These are phyloP conservation scores for Oreochromis mossambicus DNA, from an alignment of 2,797 vertebrate genomes.

Conservation along the genomic window DNA sequence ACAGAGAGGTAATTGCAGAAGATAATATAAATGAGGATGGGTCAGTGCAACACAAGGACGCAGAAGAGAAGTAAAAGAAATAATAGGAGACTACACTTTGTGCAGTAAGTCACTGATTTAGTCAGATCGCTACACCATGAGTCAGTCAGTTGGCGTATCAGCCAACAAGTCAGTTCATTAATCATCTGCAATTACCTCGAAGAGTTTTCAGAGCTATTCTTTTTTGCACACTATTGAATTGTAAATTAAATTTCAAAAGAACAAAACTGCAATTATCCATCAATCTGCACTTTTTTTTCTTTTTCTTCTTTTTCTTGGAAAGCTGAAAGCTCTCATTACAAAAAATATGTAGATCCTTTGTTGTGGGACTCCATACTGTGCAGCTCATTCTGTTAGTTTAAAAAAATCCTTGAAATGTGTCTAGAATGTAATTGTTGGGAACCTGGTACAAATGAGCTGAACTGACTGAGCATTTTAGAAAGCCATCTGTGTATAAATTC, in stretches of 20 bases:
- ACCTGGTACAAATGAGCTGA: background rate
- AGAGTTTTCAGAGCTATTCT: background rate
- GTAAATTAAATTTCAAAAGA: background rate
- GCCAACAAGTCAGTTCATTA: background rate
- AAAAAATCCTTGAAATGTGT: background rate
- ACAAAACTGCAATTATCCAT: background rate
- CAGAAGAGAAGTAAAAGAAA: background rate
- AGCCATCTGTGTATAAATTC: background rate
- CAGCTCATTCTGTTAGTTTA: background rate
- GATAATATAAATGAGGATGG: constrained; percentile 49
- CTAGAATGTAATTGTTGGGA: background rate
- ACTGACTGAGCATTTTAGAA: background rate
- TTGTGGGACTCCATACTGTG: background rate
- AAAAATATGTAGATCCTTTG: background rate
- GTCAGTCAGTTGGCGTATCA: background rate
- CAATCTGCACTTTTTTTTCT: background rate
- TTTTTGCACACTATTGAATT: background rate
- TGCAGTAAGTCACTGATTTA: background rate
- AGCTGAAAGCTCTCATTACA: background rate
- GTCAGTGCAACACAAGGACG: constrained; percentile 35
- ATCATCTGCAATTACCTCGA: background rate
- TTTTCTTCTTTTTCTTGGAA: background rate
- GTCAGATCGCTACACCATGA: background rate
- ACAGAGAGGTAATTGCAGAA: constrained; percentile 52
- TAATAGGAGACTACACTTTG: background rate